phyloP scores from a whole-genome alignment of 2,888 invertebrate species.

The Drosophila sordidapex region DNA sequence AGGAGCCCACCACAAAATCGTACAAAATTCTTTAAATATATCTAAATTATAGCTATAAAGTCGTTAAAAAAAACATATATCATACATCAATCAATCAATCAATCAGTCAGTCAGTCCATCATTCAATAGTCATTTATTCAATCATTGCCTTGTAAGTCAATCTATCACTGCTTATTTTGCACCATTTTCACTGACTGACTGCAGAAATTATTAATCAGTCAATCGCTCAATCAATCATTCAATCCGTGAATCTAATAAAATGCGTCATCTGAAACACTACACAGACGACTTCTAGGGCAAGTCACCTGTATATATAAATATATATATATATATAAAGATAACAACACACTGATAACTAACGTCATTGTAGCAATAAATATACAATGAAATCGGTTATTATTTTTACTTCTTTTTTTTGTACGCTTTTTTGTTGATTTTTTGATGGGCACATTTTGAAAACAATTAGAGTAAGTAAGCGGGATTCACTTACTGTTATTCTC shows the following conservation, averaged over 20 bases:
- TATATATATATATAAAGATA: background rate
- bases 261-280: background rate
- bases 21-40: background rate
- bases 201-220: background rate
- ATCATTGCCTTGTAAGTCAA: background rate
- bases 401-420: background rate
- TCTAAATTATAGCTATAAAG: background rate
- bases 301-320: background rate
- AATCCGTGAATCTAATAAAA: background rate
- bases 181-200: background rate
- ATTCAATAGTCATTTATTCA: background rate
- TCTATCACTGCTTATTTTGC: background rate
- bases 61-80: background rate
- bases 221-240: background rate
- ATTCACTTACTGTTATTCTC: conserved; percentile 57
- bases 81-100: background rate
- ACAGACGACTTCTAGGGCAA: background rate
- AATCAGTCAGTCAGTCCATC: background rate
- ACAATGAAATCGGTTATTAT: background rate
- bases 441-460: background rate
- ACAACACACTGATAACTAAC: background rate
- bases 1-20: background rate
- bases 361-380: background rate
- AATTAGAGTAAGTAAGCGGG: background rate
- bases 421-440: background rate